These are phyloP conservation scores for Lysiphlebus fabarum DNA, from an alignment of 1,140 invertebrate genomes.

Conservation along the genomic window DNA sequence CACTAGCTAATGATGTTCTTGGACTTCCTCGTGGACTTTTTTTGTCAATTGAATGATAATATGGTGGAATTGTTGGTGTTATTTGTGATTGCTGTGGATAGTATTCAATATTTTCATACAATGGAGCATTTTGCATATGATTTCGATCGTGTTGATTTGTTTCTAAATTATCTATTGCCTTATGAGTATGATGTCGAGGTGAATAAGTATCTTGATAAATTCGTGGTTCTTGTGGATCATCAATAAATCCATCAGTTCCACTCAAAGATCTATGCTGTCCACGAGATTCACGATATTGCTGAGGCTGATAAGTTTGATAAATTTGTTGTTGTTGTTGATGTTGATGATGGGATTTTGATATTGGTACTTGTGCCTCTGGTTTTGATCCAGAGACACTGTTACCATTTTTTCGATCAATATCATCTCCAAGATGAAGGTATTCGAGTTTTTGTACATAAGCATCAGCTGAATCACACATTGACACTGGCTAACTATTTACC, in stretches of 20 bases:
- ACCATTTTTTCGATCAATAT: constrained; percentile 27
- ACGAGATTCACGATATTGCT: constrained; percentile 27
- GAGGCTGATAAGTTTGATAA: constrained; percentile 19
- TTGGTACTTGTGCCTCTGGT: constrained; percentile 49
- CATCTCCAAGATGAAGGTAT: constrained; percentile 50
- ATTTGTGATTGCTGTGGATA: constrained; percentile 64
- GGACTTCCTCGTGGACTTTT: constrained; percentile 48
- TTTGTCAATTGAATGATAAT: constrained; percentile 60
- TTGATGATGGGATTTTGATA: constrained; percentile 29
- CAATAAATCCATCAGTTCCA: constrained; percentile 58
- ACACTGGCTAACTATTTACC: constrained; percentile 24
- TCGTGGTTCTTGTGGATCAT: constrained; percentile 39
- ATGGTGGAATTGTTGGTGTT: constrained; percentile 58
- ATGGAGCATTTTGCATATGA: constrained; percentile 54
- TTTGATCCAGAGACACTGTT: constrained; percentile 33
- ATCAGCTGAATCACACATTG: constrained; percentile 53
- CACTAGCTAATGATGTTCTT: constrained; percentile 49
- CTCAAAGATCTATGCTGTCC: constrained; percentile 42
- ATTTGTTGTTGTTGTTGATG: constrained; percentile 14
- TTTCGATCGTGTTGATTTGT: constrained; percentile 13
- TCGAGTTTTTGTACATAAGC: constrained; percentile 51
- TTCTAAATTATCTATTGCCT: constrained; percentile 62
- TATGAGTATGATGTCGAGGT: constrained; percentile 69
- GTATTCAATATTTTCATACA: constrained; percentile 81
- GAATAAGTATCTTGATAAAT: constrained; percentile 55